phyloP scores from a whole-genome alignment of 2,797 vertebrate species.

The Acestrorhynchus altus region DNA sequence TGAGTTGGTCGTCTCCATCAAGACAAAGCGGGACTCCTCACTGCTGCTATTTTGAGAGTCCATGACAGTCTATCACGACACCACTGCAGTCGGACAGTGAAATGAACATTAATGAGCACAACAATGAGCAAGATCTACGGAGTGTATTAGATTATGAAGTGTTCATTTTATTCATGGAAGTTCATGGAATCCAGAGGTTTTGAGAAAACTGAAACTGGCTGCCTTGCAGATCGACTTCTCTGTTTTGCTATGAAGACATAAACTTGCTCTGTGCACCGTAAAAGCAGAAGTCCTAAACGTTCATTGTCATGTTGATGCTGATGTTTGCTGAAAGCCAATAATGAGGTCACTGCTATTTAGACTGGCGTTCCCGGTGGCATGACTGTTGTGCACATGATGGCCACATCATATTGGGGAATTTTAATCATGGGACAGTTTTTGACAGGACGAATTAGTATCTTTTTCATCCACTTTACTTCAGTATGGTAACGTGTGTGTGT shows the following conservation, averaged over 20 bases:
- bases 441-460: constrained; percentile 6
- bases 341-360: constrained; percentile 27
- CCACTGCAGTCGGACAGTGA: too few relatives aligned
- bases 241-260: constrained; percentile 30
- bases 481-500: too few relatives aligned
- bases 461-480: not conserved
- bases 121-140: too few relatives aligned
- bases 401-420: constrained; percentile 43
- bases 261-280: not conserved
- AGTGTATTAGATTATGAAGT: too few relatives aligned
- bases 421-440: constrained; percentile 44
- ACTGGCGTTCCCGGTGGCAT: constrained; percentile 26
- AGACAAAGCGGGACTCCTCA: too few relatives aligned
- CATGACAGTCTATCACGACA: too few relatives aligned
- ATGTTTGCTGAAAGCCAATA: not conserved
- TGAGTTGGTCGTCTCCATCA: too few relatives aligned
- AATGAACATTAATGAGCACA: too few relatives aligned
- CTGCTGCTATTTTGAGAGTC: too few relatives aligned
- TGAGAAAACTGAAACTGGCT: constrained; percentile 39
- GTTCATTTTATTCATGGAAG: too few relatives aligned
- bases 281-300: constrained; percentile 52
- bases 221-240: constrained; percentile 18
- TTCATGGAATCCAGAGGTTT: not conserved
- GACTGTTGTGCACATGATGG: constrained; percentile 52
- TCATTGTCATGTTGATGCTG: constrained; percentile 26